Evolutionary conservation across 2,797 vertebrate species (phyloP).

Genomic region (Catostomus latipinnis): DNA sequence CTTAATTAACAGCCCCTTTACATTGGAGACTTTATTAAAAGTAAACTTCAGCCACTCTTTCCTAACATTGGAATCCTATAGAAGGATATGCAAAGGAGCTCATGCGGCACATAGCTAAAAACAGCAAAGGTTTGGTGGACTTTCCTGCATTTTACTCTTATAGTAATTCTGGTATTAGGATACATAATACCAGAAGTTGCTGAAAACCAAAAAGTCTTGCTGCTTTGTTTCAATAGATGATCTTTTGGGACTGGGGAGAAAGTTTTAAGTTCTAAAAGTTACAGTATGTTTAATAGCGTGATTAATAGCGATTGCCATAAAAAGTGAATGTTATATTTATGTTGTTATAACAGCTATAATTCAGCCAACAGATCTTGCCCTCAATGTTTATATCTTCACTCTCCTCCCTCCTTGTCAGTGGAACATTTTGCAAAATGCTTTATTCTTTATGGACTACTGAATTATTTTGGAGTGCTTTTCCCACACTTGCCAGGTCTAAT

Average conservation of each 20-base stretch:
- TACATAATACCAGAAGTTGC: neutral
- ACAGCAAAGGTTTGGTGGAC: neutral
- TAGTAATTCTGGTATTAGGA: neutral
- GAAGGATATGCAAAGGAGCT: neutral
- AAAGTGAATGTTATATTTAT: constrained; percentile 30
- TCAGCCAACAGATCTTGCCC: constrained; percentile 9
- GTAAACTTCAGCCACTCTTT: too few relatives aligned
- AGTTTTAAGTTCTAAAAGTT: neutral
- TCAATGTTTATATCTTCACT: constrained; percentile 32
- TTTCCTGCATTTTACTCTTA: neutral
- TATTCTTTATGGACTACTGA: constrained; percentile 17
- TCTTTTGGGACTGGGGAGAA: neutral
- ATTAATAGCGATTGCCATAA: constrained; percentile 39
- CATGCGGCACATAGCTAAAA: neutral
- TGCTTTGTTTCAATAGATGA: neutral
- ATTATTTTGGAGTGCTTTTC: constrained; percentile 35
- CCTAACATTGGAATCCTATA: neutral
- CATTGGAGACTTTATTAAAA: too few relatives aligned
- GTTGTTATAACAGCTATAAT: constrained; percentile 23
- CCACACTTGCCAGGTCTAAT: constrained; percentile 42
- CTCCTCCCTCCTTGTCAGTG: constrained; percentile 40
- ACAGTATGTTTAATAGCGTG: neutral
- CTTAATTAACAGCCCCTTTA: too few relatives aligned
- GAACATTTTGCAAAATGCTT: constrained; percentile 37
- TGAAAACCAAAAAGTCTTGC: neutral